Conservation (phyloP, 2,888 invertebrate genomes). For the Platerodrilus igneus region DNA sequence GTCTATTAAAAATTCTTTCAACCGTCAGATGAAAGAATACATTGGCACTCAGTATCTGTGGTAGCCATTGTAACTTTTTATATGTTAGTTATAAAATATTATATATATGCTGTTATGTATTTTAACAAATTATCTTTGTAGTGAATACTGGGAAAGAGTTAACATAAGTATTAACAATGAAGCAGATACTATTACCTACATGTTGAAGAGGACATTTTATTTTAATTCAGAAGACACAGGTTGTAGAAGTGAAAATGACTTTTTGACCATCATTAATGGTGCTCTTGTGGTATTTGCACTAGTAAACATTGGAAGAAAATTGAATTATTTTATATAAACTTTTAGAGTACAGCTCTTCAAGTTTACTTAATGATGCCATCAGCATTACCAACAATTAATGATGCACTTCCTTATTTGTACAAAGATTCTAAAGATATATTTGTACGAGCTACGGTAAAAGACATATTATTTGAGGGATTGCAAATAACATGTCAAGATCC, state of each 20-base stretch:
- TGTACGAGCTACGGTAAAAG: conserved; percentile 49
- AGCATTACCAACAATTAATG: conserved; percentile 27
- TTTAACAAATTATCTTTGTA: conserved; percentile 16
- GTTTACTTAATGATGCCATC: conserved; percentile 17
- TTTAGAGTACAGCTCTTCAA: conserved; percentile 34
- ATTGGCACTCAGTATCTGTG: no score
- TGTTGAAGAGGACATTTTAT: conserved; percentile 50
- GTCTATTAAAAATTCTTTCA: no score
- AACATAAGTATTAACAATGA: conserved; percentile 39
- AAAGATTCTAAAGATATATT: conserved; percentile 51
- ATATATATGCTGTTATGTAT: no score
- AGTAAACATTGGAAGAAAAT: background rate
- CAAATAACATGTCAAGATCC: conserved; percentile 50
- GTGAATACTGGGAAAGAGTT: conserved; percentile 32
- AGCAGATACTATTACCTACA: conserved; percentile 56
- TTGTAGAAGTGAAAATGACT: conserved; percentile 49
- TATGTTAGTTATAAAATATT: no score
- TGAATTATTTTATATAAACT: conserved; percentile 1
- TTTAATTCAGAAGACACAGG: conserved; percentile 53
- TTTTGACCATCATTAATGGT: conserved; percentile 55
- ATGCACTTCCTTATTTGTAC: conserved; percentile 53
- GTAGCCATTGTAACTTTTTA: no score
- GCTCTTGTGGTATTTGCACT: conserved; percentile 52
- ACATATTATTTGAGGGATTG: conserved; percentile 57
- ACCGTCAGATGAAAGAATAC: no score